A percentile compares a stretch with the other conserved stretches of the same genome.
Conservation (phyloP, 2,113 vertebrate genomes). For the Hiodon alosoides region DNA sequence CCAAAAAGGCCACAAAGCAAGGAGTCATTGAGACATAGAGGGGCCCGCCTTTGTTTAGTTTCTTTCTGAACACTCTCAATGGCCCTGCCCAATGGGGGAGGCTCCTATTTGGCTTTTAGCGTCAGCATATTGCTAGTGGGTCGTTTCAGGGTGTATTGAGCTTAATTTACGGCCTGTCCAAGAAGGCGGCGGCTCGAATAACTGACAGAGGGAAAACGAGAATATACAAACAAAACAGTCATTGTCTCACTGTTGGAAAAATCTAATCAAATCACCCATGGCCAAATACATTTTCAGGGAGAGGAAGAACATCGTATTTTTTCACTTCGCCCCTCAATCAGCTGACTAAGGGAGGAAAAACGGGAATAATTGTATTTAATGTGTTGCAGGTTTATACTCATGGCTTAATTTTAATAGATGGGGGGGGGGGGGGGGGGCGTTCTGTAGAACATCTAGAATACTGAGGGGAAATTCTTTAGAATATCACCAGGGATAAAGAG, state of each 20-base stretch:
- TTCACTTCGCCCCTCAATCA: too few relatives aligned
- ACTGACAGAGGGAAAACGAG: conserved; percentile 50
- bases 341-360: too few relatives aligned
- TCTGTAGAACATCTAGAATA: too few relatives aligned
- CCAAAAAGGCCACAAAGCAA: conserved; percentile 78
- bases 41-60: conserved; percentile 81
- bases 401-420: too few relatives aligned
- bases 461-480: too few relatives aligned
- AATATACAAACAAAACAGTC: conserved; percentile 47
- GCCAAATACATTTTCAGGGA: too few relatives aligned
- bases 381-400: too few relatives aligned
- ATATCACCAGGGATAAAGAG: too few relatives aligned
- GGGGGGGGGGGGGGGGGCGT: too few relatives aligned
- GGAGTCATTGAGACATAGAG: conserved; percentile 85
- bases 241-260: conserved; percentile 40
- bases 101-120: conserved; percentile 88
- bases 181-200: conserved; percentile 52
- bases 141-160: conserved; percentile 95
- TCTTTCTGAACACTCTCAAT: conserved; percentile 91
- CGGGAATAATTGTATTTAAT: too few relatives aligned
- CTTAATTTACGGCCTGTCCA: conserved; percentile 95
- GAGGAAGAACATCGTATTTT: too few relatives aligned
- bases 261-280: conserved; percentile 6
- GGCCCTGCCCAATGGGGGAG: conserved; percentile 80
- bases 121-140: conserved; percentile 80